These are phyloP conservation scores for Salvelinus namaycush DNA, from an alignment of 2,113 vertebrate genomes.

Conservation along the genomic window DNA sequence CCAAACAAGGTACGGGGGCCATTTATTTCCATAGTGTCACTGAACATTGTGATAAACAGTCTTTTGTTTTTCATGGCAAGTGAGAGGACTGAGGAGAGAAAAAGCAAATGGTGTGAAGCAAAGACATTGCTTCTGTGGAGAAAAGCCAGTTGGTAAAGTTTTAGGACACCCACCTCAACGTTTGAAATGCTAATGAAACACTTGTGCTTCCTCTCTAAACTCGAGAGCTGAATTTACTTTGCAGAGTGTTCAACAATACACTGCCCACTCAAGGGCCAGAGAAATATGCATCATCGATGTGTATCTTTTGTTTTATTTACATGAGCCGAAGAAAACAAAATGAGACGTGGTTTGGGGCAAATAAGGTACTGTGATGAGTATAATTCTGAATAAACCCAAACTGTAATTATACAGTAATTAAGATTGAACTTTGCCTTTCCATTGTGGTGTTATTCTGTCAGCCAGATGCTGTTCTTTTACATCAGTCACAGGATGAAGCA, in stretches of 20 bases:
- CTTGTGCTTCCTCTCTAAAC: background rate
- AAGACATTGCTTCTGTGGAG: constrained; percentile 3
- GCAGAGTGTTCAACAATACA: constrained; percentile 24
- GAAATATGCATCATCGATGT: constrained; percentile 12
- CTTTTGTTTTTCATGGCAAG: constrained; percentile 13
- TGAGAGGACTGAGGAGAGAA: background rate
- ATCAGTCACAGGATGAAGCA: background rate
- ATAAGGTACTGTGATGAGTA: constrained; percentile 35
- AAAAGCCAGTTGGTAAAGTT: background rate
- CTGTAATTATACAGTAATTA: constrained; percentile 27
- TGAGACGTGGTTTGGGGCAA: constrained; percentile 35
- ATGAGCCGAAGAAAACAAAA: constrained; percentile 29
- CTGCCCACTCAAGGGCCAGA: constrained; percentile 12
- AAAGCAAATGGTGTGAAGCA: background rate
- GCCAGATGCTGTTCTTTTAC: background rate
- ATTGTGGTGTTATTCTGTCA: background rate
- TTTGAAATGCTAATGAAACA: constrained; percentile 18
- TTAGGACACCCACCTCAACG: background rate
- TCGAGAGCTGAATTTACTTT: constrained; percentile 16
- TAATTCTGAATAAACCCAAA: constrained; percentile 31
- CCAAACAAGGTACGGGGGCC: background rate
- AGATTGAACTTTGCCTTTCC: constrained; percentile 29
- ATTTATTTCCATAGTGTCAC: background rate
- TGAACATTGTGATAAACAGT: background rate
- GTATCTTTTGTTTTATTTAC: constrained; percentile 32